These are phyloP conservation scores for Hybognathus amarus DNA, from an alignment of 2,797 vertebrate species.

Conservation along the genomic window DNA sequence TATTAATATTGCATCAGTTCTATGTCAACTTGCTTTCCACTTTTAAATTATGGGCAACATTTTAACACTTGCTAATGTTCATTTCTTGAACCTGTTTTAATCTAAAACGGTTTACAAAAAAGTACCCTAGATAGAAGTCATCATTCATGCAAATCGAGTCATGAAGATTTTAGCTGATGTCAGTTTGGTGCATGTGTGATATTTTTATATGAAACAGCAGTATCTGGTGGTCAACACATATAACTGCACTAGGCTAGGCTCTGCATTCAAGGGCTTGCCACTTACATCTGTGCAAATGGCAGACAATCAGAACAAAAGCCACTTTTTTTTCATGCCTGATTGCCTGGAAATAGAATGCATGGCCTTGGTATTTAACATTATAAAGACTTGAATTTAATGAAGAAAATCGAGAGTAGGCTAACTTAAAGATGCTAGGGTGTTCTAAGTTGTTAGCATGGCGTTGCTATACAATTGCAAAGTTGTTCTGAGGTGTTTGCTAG, in stretches of 20 bases:
- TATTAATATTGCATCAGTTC: neutral
- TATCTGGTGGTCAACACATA: constrained; percentile 67
- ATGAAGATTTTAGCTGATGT: neutral
- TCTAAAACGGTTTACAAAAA: neutral
- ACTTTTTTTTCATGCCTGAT: neutral
- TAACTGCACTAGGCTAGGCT: constrained; percentile 38
- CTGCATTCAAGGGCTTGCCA: constrained; percentile 8
- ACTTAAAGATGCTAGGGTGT: neutral
- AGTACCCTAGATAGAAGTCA: neutral
- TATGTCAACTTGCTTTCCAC: neutral
- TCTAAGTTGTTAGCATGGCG: no score
- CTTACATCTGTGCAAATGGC: neutral
- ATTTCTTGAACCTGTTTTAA: neutral
- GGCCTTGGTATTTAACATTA: neutral
- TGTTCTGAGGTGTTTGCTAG: neutral
- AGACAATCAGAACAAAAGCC: neutral
- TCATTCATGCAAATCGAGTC: neutral
- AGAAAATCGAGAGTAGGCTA: neutral
- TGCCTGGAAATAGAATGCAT: neutral
- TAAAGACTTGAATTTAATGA: neutral
- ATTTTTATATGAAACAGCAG: constrained; percentile 60
- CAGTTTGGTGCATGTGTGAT: neutral
- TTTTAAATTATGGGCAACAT: neutral
- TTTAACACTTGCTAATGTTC: neutral
- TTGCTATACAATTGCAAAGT: no score